These are phyloP conservation scores for Galeopterus variegatus DNA, from an alignment of 2,113 vertebrate species.

Conservation along the genomic window DNA sequence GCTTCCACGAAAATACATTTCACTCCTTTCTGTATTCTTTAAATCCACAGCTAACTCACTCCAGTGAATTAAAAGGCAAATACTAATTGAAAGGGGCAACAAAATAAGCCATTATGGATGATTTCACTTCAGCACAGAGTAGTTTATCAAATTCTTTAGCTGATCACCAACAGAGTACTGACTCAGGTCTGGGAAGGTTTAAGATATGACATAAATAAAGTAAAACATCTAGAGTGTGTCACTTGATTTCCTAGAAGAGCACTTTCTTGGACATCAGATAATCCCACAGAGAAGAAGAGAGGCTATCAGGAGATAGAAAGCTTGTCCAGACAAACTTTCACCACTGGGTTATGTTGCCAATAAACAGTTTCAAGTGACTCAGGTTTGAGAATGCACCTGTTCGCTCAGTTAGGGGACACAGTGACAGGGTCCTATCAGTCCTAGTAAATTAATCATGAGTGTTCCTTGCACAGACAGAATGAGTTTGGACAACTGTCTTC, in stretches of 20 bases:
- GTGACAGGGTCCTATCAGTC: background rate
- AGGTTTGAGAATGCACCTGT: background rate
- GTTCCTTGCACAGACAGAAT: background rate
- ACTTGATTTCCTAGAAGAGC: background rate
- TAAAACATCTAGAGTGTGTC: background rate
- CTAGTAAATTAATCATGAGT: background rate
- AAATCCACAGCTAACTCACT: conserved; percentile 1
- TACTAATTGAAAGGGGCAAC: background rate
- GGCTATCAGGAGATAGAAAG: background rate
- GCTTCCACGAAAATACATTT: background rate
- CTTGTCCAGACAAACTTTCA: background rate
- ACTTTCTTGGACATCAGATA: background rate
- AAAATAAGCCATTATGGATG: conserved; percentile 11
- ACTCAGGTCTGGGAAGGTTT: background rate
- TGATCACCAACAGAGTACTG: background rate
- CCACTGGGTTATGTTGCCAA: background rate
- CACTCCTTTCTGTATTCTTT: background rate
- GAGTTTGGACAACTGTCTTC: background rate
- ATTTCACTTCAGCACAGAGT: background rate
- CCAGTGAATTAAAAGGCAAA: background rate
- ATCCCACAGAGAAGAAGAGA: background rate
- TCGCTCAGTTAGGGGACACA: background rate
- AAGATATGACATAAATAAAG: background rate
- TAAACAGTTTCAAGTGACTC: background rate
- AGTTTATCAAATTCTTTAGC: background rate